Evolutionary conservation across 2,113 vertebrate genomes (phyloP), one percentile per base, ranked within the genome.

Genomic region (Haemorhous mexicanus): DNA sequence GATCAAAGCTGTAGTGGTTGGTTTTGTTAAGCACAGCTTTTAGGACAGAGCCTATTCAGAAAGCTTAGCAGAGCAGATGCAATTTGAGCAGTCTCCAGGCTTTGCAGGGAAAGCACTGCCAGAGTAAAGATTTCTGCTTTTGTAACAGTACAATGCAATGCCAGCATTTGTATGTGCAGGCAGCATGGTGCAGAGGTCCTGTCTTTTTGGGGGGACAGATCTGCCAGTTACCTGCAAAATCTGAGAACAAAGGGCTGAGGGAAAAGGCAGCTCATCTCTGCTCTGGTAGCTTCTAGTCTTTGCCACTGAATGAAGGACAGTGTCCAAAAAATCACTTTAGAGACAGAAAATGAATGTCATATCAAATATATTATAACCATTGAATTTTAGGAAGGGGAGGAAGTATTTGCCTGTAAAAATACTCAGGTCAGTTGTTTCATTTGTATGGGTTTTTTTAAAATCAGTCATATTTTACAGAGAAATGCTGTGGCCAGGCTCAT

Each of bases 131-230:
- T 50, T 39, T 16, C 41, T 28, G 30, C 68, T 53, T 55, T 24
- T 20, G 11, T 17, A 56, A 66, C 19, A 53, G 13, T 4, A 28
- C 9, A 33, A 26, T 14, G 47, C 50, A 18, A 43, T 1, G 4
- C 4, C 2, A 2, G 44, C n/a, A 35, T 8, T 20, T 6, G 5
- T 17, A 33, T 0, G 0, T 10, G 30, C 70, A 82, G 52, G n/a
- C 3, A 3, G 41, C n/a, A 26, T 0, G 0, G 19, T 24, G 23
- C 37, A 47, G 39, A 79, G 24, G 43, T 24, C 59, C 22, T 32
- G 11, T 17, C 47, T 81, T 63, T 67, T 35, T 24, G 8, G 46
- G 41, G 50, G 21, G 23, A 64, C 14, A 44, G 22, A 52, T 37
- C 43, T 28, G 41, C 30, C 21, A 49, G 35, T 3, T 21, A 69